A percentile compares a stretch with the other conserved stretches of the same genome.
These are phyloP conservation scores for Antechinus stuartii DNA, from an alignment of 2,113 vertebrate species.

Conservation along the genomic window DNA sequence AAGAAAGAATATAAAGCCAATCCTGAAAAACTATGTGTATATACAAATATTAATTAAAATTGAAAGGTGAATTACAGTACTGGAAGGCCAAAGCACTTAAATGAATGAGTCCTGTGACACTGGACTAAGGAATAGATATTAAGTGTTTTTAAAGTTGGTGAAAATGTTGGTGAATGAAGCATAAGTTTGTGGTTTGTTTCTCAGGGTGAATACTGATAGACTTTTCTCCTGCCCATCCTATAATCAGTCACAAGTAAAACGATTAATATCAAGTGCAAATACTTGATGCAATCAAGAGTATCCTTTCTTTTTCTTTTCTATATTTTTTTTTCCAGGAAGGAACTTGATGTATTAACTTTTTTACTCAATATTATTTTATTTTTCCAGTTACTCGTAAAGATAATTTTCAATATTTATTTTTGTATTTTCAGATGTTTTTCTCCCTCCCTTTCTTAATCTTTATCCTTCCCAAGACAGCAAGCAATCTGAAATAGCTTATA, in stretches of 20 bases:
- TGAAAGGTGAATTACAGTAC: neutral
- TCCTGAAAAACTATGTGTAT: slow-evolving; percentile 18
- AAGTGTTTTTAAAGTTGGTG: neutral
- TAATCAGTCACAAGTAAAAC: neutral
- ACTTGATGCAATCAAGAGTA: neutral
- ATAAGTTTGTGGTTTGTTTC: neutral
- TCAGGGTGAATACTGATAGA: neutral
- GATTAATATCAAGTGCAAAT: neutral
- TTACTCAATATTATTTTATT: no score
- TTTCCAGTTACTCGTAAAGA: no score
- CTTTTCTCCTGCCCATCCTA: neutral
- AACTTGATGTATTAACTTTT: no score
- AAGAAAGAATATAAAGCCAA: slow-evolving; percentile 5
- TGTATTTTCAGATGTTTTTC: no score
- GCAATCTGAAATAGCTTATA: no score
- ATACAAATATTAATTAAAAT: slow-evolving; percentile 14
- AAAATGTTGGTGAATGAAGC: neutral
- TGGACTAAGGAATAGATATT: neutral
- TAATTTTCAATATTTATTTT: no score
- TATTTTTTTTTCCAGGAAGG: no score
- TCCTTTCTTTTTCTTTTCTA: neutral
- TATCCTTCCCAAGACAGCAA: no score
- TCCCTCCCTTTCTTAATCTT: no score
- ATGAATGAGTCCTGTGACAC: slow-evolving; percentile 1
- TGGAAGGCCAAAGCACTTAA: neutral